Evolutionary conservation across 2,888 invertebrate species (phyloP).

Genomic region (Cactoblastis cactorum): DNA sequence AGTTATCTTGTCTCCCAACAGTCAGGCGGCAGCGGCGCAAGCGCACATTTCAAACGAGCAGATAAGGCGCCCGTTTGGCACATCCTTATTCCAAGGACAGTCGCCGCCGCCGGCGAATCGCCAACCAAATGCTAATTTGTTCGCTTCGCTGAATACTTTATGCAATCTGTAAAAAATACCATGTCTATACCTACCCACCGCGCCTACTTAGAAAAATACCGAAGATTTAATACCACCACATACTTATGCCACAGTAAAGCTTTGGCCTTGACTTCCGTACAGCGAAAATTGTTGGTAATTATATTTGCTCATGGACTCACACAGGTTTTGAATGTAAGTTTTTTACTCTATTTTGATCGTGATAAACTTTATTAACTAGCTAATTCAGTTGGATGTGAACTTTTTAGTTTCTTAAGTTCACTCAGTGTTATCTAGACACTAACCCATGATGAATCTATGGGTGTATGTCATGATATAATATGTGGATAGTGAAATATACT

Average conservation of each 20-base stretch:
- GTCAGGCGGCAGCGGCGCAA: not conserved
- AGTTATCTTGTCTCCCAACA: not conserved
- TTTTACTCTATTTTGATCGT: not conserved
- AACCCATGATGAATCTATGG: too few relatives aligned
- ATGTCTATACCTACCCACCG: constrained; percentile 31
- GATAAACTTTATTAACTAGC: not conserved
- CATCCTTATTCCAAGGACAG: constrained; percentile 76
- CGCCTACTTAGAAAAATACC: constrained; percentile 45
- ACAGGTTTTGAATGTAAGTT: constrained; percentile 20
- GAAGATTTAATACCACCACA: constrained; percentile 31
- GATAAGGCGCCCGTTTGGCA: constrained; percentile 56
- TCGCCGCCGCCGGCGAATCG: constrained; percentile 46
- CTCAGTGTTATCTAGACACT: too few relatives aligned
- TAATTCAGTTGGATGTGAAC: too few relatives aligned
- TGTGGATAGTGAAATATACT: too few relatives aligned
- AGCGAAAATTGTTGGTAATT: constrained; percentile 43
- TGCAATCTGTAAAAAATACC: constrained; percentile 53
- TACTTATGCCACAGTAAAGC: constrained; percentile 23
- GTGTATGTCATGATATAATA: too few relatives aligned
- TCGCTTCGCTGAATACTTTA: constrained; percentile 67
- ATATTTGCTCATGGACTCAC: constrained; percentile 30
- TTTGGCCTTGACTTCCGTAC: constrained; percentile 29
- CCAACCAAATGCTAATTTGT: constrained; percentile 70
- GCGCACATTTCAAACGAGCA: constrained; percentile 36
- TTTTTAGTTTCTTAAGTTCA: too few relatives aligned